A percentile compares a stretch with the other conserved stretches of the same genome.
Evolutionary conservation across 2,888 invertebrate species (phyloP).

Genomic region (Leptopterna dolabrata): DNA sequence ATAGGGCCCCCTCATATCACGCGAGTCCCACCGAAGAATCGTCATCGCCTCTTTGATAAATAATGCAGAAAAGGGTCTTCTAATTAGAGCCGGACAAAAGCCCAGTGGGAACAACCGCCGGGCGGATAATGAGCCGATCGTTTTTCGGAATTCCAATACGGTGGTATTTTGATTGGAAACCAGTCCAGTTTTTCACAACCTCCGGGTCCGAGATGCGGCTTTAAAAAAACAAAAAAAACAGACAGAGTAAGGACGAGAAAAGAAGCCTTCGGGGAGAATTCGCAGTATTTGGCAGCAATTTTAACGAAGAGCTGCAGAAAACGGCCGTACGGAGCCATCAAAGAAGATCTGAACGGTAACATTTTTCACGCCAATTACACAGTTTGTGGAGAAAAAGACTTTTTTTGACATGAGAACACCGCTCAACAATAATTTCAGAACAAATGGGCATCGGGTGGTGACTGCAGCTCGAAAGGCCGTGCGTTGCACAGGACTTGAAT

Average conservation of each 20-base stretch:
- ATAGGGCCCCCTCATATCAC: conserved; percentile 18
- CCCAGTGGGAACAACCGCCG: conserved; percentile 5
- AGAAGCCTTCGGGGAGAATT: conserved; percentile 12
- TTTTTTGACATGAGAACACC: neutral
- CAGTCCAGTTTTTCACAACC: conserved; percentile 40
- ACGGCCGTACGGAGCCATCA: neutral
- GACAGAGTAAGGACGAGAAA: neutral
- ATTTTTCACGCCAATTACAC: neutral
- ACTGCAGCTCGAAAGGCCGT: no score
- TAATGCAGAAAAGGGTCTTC: conserved; percentile 41
- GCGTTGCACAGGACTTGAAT: no score
- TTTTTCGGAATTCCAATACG: conserved; percentile 31
- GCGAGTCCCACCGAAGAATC: neutral
- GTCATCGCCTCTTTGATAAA: conserved; percentile 31
- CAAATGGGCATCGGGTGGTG: neutral
- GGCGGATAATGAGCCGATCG: conserved; percentile 42
- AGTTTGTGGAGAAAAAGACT: neutral
- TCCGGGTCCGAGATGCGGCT: neutral
- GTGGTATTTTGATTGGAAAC: conserved; percentile 48
- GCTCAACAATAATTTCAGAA: neutral
- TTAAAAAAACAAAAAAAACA: neutral
- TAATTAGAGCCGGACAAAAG: conserved; percentile 41
- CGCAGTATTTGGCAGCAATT: conserved; percentile 31
- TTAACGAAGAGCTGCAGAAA: conserved; percentile 3
- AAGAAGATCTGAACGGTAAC: neutral